Evolutionary conservation across 2,113 vertebrate species (phyloP).

Genomic region (Perca schrenkii): DNA sequence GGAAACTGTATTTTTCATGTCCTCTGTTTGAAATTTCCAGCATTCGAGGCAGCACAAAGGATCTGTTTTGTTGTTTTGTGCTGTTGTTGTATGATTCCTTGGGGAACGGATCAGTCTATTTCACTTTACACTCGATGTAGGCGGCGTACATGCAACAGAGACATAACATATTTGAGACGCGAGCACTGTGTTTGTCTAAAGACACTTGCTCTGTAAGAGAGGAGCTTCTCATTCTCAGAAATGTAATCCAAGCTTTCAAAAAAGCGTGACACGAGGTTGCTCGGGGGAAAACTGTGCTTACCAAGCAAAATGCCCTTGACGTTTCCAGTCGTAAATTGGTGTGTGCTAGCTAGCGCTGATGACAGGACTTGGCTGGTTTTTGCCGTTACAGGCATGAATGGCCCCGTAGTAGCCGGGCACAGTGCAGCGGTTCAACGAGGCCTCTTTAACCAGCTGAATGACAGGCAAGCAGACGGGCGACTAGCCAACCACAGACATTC

Average conservation of each 20-base stretch:
- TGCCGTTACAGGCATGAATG: slow-evolving; percentile 70
- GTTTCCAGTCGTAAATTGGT: slow-evolving; percentile 65
- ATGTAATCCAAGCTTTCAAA: slow-evolving; percentile 42
- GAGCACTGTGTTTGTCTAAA: slow-evolving; percentile 55
- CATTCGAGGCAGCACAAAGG: slow-evolving; percentile 48
- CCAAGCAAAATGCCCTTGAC: slow-evolving; percentile 57
- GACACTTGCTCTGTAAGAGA: slow-evolving; percentile 31
- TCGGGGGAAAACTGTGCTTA: slow-evolving; percentile 56
- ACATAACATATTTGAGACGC: slow-evolving; percentile 40
- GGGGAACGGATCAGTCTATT: slow-evolving; percentile 66
- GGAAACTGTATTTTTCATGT: slow-evolving; percentile 48
- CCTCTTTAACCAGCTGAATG: slow-evolving; percentile 76
- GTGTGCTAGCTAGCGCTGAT: slow-evolving; percentile 53
- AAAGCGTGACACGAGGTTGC: slow-evolving; percentile 46
- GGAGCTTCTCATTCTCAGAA: slow-evolving; percentile 48
- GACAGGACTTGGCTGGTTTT: slow-evolving; percentile 68
- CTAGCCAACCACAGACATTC: slow-evolving; percentile 72
- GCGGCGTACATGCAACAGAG: slow-evolving; percentile 46
- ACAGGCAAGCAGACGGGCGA: slow-evolving; percentile 68
- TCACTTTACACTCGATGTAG: slow-evolving; percentile 47
- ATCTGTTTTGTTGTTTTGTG: slow-evolving; percentile 55
- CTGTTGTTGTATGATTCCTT: slow-evolving; percentile 55
- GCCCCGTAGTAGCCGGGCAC: slow-evolving; percentile 69
- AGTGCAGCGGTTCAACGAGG: slow-evolving; percentile 75
- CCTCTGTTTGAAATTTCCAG: slow-evolving; percentile 51